Conservation (phyloP, 1,140 invertebrate genomes). For the Brachystomella parvula region DNA sequence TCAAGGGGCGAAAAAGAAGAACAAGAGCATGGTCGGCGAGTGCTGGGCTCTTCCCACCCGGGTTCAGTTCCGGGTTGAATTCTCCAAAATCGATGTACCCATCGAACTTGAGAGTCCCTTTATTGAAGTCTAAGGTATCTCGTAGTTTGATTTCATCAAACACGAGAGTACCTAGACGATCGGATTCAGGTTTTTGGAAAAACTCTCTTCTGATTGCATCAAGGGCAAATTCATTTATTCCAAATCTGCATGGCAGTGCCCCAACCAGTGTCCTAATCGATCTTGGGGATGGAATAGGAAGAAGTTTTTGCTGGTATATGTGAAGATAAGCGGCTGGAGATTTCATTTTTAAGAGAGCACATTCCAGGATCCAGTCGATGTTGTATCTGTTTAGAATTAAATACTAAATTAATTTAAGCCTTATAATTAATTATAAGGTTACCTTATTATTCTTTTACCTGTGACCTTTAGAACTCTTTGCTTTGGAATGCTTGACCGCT, state of each 20-base stretch:
- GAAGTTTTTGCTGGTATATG: not conserved
- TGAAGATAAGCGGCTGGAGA: constrained; percentile 5
- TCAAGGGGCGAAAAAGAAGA: not conserved
- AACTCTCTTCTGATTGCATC: constrained; percentile 3
- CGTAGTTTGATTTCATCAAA: constrained; percentile 16
- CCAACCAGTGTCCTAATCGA: not conserved
- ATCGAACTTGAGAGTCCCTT: constrained; percentile 9
- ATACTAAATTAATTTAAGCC: not conserved
- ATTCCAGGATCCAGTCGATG: constrained; percentile 12
- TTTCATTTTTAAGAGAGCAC: constrained; percentile 12
- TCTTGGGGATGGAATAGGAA: constrained; percentile 1
- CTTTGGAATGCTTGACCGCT: not conserved
- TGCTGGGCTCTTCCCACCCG: not conserved
- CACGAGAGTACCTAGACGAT: constrained; percentile 2
- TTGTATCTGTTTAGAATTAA: not conserved
- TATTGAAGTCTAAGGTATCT: constrained; percentile 14
- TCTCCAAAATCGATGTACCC: constrained; percentile 16
- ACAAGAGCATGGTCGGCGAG: not conserved
- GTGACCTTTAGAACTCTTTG: not conserved
- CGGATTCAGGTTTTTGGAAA: not conserved
- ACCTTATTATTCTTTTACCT: too few relatives aligned
- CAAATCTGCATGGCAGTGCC: constrained; percentile 13
- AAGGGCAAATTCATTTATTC: constrained; percentile 11
- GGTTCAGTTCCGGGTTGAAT: constrained; percentile 1
- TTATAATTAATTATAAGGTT: not conserved